Percentiles rank a stretch among this genome's conserved stretches.
phyloP scores from a whole-genome alignment of 2,888 invertebrate species.

The Andrena dorsata region DNA sequence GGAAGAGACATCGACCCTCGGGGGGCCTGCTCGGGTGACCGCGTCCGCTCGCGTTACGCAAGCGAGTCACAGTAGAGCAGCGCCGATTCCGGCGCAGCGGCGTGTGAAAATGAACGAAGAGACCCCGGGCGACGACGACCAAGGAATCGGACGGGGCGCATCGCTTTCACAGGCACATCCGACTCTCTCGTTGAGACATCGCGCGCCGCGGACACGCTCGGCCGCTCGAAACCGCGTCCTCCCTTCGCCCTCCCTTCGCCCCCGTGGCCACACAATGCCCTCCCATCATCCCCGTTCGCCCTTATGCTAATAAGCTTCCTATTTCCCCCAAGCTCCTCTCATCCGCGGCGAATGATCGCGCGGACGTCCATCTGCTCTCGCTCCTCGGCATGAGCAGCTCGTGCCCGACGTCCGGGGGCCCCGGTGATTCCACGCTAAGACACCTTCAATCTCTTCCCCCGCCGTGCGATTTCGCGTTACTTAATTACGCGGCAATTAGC shows the following conservation, averaged over 20 bases:
- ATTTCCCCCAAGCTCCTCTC: slow-evolving; percentile 73
- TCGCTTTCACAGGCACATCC: slow-evolving; percentile 75
- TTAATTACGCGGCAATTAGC: slow-evolving; percentile 59
- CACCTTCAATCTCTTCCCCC: background rate
- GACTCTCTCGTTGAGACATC: slow-evolving; percentile 79
- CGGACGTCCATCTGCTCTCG: background rate
- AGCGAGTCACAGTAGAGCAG: slow-evolving; percentile 66
- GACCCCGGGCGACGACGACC: slow-evolving; percentile 56
- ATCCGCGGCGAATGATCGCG: slow-evolving; percentile 64
- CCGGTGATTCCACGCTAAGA: background rate
- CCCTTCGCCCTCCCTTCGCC: slow-evolving; percentile 37
- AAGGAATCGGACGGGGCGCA: slow-evolving; percentile 56
- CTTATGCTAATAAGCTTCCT: slow-evolving; percentile 78
- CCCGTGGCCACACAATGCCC: slow-evolving; percentile 61
- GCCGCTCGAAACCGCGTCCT: slow-evolving; percentile 70
- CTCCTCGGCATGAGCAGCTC: background rate
- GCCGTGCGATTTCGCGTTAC: slow-evolving; percentile 48
- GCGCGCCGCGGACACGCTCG: slow-evolving; percentile 75
- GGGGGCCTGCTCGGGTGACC: slow-evolving; percentile 67
- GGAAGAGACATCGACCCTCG: slow-evolving; percentile 45
- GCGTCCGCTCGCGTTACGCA: slow-evolving; percentile 68
- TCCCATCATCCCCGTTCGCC: slow-evolving; percentile 46
- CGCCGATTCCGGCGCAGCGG: slow-evolving; percentile 71
- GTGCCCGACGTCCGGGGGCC: background rate
- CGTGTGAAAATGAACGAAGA: slow-evolving; percentile 77